These are phyloP conservation scores for Nyctereutes procyonoides DNA, from an alignment of 2,113 vertebrate species.

Conservation along the genomic window DNA sequence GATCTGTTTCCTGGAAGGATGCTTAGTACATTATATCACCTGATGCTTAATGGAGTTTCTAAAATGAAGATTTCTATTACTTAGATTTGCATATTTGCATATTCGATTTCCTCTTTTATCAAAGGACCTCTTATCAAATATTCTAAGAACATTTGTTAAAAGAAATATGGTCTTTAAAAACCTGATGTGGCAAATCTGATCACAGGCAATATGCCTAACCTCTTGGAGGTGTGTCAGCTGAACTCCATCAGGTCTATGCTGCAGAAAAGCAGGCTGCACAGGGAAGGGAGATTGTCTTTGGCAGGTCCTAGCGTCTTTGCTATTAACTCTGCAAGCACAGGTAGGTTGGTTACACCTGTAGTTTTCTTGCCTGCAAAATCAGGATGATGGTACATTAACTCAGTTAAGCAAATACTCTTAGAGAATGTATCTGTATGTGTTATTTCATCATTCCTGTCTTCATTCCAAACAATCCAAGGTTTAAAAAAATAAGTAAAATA, in stretches of 20 bases:
- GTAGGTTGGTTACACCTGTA: not conserved
- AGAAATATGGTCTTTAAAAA: not conserved
- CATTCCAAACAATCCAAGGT: slow-evolving; percentile 18
- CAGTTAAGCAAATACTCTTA: slow-evolving; percentile 21
- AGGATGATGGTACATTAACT: slow-evolving; percentile 32
- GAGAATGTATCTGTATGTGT: slow-evolving; percentile 12
- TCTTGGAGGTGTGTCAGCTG: not conserved
- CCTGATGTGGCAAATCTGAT: not conserved
- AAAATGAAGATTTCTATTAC: not conserved
- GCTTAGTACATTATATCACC: not conserved
- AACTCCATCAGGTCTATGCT: not conserved
- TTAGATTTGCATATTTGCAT: not conserved
- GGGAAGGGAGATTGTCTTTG: not conserved
- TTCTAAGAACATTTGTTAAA: slow-evolving; percentile 15
- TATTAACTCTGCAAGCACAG: not conserved
- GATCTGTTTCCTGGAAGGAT: slow-evolving; percentile 9
- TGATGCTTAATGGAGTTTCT: not conserved
- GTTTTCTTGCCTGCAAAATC: slow-evolving; percentile 53
- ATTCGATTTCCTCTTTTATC: not conserved
- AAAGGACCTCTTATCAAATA: slow-evolving; percentile 10
- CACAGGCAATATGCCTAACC: not conserved
- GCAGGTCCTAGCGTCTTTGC: not conserved
- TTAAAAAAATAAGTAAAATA: slow-evolving; percentile 54
- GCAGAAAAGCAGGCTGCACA: not conserved
- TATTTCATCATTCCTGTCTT: slow-evolving; percentile 33